A percentile compares a stretch with the other conserved stretches of the same genome.
Evolutionary conservation across 2,888 invertebrate genomes (phyloP).

Genomic region (Euzetes globulus): DNA sequence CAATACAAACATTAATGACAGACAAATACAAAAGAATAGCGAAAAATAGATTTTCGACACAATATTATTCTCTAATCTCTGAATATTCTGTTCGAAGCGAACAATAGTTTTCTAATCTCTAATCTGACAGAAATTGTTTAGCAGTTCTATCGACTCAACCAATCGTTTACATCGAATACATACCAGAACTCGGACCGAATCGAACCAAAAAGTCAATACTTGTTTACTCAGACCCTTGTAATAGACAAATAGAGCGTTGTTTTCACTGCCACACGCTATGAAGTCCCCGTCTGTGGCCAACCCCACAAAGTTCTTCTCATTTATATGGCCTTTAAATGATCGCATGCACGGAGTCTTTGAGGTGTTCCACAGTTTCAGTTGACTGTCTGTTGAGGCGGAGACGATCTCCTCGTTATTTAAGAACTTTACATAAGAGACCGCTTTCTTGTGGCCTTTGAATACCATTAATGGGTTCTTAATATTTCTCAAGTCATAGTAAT

Average conservation of each 20-base stretch:
- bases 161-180: constrained; percentile 19
- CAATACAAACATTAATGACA: not conserved
- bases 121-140: not conserved
- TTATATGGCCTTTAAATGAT: constrained; percentile 81
- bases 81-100: too few species aligned
- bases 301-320: constrained; percentile 94
- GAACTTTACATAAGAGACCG: constrained; percentile 89
- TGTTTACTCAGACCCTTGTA: constrained; percentile 81
- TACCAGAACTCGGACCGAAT: constrained; percentile 63
- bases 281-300: constrained; percentile 84
- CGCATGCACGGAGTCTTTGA: constrained; percentile 62
- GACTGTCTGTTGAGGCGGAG: constrained; percentile 87
- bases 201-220: constrained; percentile 76
- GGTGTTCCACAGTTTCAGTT: constrained; percentile 82
- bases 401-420: constrained; percentile 74
- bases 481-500: constrained; percentile 83
- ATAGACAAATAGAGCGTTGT: constrained; percentile 84
- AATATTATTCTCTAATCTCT: not conserved
- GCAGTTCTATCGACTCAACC: not conserved
- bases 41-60: too few species aligned
- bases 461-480: constrained; percentile 70
- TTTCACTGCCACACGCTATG: constrained; percentile 89
- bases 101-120: not conserved
- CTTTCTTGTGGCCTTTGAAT: constrained; percentile 82
- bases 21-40: too few species aligned